Percentiles rank a stretch among this genome's conserved stretches.
These are phyloP conservation scores for Masticophis lateralis DNA, from an alignment of 2,797 vertebrate species.

Conservation along the genomic window DNA sequence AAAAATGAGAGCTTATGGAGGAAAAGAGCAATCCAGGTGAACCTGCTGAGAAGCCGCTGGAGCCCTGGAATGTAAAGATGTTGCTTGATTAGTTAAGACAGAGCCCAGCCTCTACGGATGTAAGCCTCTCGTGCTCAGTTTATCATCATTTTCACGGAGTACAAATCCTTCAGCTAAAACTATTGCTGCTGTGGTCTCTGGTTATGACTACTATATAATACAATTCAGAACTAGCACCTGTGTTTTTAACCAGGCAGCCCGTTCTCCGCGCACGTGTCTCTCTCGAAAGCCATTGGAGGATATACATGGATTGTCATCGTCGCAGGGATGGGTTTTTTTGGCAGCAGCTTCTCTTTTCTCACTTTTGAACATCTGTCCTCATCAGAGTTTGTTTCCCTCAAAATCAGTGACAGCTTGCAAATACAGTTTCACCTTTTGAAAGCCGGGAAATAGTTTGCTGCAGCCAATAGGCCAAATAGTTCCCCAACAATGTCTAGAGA, in stretches of 20 bases:
- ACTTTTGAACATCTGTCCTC: slow-evolving; percentile 31
- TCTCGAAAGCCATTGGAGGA: slow-evolving; percentile 36
- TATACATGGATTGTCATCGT: neutral
- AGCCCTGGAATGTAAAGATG: slow-evolving; percentile 54
- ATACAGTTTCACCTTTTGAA: neutral
- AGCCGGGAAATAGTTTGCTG: neutral
- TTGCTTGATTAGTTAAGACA: slow-evolving; percentile 51
- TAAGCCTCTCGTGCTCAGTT: slow-evolving; percentile 33
- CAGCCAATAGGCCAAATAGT: neutral
- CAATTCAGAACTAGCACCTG: slow-evolving; percentile 26
- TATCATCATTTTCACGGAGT: slow-evolving; percentile 15
- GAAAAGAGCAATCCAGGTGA: slow-evolving; percentile 28
- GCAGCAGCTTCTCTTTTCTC: neutral
- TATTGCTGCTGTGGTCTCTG: slow-evolving; percentile 34
- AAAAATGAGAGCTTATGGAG: slow-evolving; percentile 66
- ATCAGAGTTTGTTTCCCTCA: slow-evolving; percentile 44
- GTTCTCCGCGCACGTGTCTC: slow-evolving; percentile 48
- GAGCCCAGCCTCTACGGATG: neutral
- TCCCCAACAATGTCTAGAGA: neutral
- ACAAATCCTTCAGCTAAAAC: slow-evolving; percentile 8
- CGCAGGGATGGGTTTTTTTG: neutral
- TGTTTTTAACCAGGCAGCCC: neutral
- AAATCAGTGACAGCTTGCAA: slow-evolving; percentile 19
- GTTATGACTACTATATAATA: accelerated
- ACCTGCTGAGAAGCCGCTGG: slow-evolving; percentile 35